These are phyloP conservation scores for Girardinichthys multiradiatus DNA, from an alignment of 2,113 vertebrate species.

Conservation along the genomic window DNA sequence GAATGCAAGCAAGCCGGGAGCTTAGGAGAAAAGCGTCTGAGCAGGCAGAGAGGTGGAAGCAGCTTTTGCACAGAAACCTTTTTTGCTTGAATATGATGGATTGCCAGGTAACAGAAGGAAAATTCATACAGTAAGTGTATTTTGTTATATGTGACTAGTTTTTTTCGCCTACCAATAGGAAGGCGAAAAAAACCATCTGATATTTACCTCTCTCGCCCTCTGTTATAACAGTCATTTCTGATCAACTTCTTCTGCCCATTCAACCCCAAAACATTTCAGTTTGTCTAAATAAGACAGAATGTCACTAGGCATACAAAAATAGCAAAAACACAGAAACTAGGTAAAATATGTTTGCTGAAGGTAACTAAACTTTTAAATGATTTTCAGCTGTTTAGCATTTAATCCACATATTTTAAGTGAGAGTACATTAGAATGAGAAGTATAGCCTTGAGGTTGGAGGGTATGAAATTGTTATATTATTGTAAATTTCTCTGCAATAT, in stretches of 20 bases:
- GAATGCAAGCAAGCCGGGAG: no score
- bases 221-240: slow-evolving; percentile 48
- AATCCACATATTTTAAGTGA: slow-evolving; percentile 12
- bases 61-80: background rate
- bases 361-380: background rate
- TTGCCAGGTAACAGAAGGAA: slow-evolving; percentile 30
- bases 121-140: slow-evolving; percentile 9
- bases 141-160: slow-evolving; percentile 22
- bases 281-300: background rate
- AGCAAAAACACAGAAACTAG: background rate
- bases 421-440: slow-evolving; percentile 38
- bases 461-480: slow-evolving; percentile 41
- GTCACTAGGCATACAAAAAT: background rate
- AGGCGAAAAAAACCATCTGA: background rate
- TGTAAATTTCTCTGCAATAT: slow-evolving; percentile 37
- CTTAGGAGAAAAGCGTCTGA: no score
- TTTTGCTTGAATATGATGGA: slow-evolving; percentile 44
- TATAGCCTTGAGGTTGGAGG: slow-evolving; percentile 32
- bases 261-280: no score
- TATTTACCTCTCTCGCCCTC: slow-evolving; percentile 38
- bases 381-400: slow-evolving; percentile 1
- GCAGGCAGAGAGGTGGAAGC: no score
- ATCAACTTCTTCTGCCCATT: no score
- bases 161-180: no score
- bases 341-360: slow-evolving; percentile 1